phyloP scores from a whole-genome alignment of 2,888 invertebrate genomes.

The Andrena trimmerana region DNA sequence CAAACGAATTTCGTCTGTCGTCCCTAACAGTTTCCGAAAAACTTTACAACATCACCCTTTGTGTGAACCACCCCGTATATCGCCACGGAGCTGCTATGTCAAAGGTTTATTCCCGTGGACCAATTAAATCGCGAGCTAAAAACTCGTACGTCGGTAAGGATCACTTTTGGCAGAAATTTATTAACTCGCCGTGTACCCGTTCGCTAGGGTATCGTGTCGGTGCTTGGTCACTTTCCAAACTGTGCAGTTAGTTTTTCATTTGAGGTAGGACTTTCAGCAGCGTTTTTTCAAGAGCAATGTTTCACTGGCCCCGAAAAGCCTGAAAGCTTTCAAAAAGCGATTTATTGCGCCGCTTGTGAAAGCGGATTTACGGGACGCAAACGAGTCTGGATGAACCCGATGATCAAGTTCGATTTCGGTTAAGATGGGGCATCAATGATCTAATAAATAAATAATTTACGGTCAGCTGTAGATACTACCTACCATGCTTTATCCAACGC shows the following conservation, averaged over 20 bases:
- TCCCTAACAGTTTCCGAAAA: background rate
- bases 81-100: background rate
- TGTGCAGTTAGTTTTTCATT: constrained; percentile 28
- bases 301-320: constrained; percentile 15
- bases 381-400: constrained; percentile 1
- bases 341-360: constrained; percentile 19
- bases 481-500: background rate
- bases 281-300: constrained; percentile 21
- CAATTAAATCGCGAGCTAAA: background rate
- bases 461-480: background rate
- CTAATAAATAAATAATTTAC: background rate
- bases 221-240: constrained; percentile 26
- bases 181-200: constrained; percentile 13
- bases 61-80: background rate
- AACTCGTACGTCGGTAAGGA: constrained; percentile 1
- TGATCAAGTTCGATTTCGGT: constrained; percentile 2
- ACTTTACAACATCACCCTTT: background rate
- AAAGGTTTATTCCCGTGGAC: background rate
- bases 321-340: constrained; percentile 43
- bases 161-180: constrained; percentile 8
- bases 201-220: constrained; percentile 12
- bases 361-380: constrained; percentile 29
- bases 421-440: constrained; percentile 1
- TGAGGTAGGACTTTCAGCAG: constrained; percentile 6
- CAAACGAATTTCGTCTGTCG: too few relatives aligned